phyloP scores from a whole-genome alignment of 2,113 vertebrate species.

The Scophthalmus maximus region DNA sequence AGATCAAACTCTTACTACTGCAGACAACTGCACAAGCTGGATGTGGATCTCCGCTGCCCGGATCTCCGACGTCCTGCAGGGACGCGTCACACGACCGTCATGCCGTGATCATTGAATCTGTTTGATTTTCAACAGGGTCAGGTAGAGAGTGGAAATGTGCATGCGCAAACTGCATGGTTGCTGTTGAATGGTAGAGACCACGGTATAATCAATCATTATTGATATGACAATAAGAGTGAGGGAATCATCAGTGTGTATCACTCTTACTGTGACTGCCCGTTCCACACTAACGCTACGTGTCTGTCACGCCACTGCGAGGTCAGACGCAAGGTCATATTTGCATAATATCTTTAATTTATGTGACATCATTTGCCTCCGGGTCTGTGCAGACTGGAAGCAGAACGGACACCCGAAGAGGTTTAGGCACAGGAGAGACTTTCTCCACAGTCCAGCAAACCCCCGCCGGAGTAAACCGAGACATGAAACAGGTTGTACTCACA shows the following conservation, averaged over 20 bases:
- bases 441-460: neutral
- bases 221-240: slow-evolving; percentile 2
- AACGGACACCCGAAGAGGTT: neutral
- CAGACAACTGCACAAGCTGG: slow-evolving; percentile 15
- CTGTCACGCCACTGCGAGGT: slow-evolving; percentile 23
- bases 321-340: slow-evolving; percentile 42
- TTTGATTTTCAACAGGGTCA: too few species aligned
- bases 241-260: too few species aligned
- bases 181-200: slow-evolving; percentile 47
- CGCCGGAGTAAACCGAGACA: neutral
- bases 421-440: slow-evolving; percentile 9
- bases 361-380: slow-evolving; percentile 42
- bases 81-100: too few species aligned
- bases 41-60: slow-evolving; percentile 19
- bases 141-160: neutral
- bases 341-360: slow-evolving; percentile 37
- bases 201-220: neutral
- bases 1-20: slow-evolving; percentile 18
- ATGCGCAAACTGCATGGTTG: slow-evolving; percentile 19
- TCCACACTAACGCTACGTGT: slow-evolving; percentile 6
- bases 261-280: too few species aligned
- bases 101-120: neutral
- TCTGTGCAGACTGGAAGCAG: neutral
- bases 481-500: too few species aligned
- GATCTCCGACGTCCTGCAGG: neutral